Base-by-base conservation (phyloP, 1,140 invertebrate genomes). In the Nomia melanderi region DNA sequence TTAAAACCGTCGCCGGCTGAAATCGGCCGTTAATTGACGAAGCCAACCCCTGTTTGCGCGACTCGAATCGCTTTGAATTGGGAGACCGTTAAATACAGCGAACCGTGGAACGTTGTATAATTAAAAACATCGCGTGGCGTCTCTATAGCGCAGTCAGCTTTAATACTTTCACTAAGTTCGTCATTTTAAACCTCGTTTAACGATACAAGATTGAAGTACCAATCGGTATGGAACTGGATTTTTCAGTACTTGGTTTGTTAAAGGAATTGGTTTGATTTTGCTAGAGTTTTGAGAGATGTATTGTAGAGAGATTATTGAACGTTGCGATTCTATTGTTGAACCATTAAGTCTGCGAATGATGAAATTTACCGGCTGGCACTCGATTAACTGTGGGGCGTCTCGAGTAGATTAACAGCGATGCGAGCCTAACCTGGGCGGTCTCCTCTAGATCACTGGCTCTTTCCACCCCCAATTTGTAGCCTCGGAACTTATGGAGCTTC, bases 281-380 rank as follows among this genome's bases (percentile, higher is more conserved):
- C n/a, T n/a, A n/a, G n/a, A n/a, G n/a, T n/a, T n/a, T n/a, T n/a
- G n/a, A n/a, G n/a, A n/a, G n/a, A n/a, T n/a, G n/a, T n/a, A n/a
- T n/a, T n/a, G n/a, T n/a, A n/a, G n/a, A n/a, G n/a, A n/a, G n/a
- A n/a, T n/a, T n/a, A n/a, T n/a, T n/a, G n/a, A n/a, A n/a, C n/a
- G n/a, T 14, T 14, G 17, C 12, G 20, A 47, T n/a, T 50, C 20
- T 36, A n/a, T 7, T 50, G 23, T 41, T 5, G 2, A 5, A 44
- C 25, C 67, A 31, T 47, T 44, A 39, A 31, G 50, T 41, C 27
- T 33, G 62, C 77, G 83, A 70, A 70, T 73, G 81, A 54, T 65
- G 44, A 83, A 87, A 84, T 87, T 88, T 81, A 87, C 87, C 82
- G 81, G 74, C 72, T 44, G 54, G 66, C 67, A 72, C 83, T 86